Conservation (phyloP, 2,888 invertebrate species). For the Exephanes ischioxanthus region DNA sequence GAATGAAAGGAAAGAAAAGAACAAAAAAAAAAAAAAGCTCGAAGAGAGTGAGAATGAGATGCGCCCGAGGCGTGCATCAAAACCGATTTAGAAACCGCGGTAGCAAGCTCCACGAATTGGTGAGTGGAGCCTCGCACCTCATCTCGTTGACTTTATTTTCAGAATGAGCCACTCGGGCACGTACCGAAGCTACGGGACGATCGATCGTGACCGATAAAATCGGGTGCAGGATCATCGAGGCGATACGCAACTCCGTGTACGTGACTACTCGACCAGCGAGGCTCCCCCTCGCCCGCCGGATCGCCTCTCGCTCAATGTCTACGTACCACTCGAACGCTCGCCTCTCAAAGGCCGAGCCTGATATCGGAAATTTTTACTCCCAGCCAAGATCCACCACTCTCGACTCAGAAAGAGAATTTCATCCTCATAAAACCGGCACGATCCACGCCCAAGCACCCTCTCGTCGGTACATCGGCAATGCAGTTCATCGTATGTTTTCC, state of each 20-base stretch:
- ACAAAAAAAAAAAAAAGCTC: conserved; percentile 15
- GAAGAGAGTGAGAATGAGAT: conserved; percentile 13
- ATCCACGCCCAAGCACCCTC: conserved; percentile 48
- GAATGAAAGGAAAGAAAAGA: not conserved
- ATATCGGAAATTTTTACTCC: conserved; percentile 61
- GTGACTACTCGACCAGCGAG: conserved; percentile 66
- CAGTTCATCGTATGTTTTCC: conserved; percentile 23
- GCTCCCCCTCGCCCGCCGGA: conserved; percentile 35
- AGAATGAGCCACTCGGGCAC: conserved; percentile 65
- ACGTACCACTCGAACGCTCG: conserved; percentile 51
- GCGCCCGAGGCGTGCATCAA: conserved; percentile 33
- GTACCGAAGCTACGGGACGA: conserved; percentile 60
- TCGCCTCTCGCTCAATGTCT: not conserved
- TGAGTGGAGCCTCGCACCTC: conserved; percentile 8
- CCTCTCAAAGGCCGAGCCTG: conserved; percentile 40
- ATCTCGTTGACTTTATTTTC: conserved; percentile 62
- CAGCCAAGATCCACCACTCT: conserved; percentile 32
- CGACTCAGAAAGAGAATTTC: conserved; percentile 64
- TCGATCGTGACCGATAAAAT: conserved; percentile 71
- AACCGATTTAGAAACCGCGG: conserved; percentile 64
- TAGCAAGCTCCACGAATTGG: conserved; percentile 51
- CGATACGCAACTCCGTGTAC: conserved; percentile 56
- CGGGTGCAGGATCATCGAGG: conserved; percentile 55
- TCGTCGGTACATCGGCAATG: conserved; percentile 66
- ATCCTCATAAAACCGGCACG: conserved; percentile 61